A percentile compares a stretch with the other conserved stretches of the same genome.
Conservation (phyloP, 2,797 vertebrate genomes). For the Tapera naevia region DNA sequence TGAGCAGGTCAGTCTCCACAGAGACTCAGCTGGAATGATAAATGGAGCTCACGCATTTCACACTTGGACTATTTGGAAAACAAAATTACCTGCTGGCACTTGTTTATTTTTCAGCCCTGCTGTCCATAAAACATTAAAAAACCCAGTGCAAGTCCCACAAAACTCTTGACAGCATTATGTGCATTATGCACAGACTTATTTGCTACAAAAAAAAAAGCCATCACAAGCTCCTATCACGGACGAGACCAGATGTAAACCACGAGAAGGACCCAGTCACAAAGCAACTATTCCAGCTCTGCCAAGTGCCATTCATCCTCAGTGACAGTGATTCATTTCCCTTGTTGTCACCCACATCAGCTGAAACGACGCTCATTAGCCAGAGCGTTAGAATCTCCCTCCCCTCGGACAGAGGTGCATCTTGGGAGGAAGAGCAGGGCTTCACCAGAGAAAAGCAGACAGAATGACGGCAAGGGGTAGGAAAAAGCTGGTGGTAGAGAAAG, state of each 20-base stretch:
- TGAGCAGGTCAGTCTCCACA: background rate
- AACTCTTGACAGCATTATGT: background rate
- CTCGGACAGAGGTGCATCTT: background rate
- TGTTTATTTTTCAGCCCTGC: background rate
- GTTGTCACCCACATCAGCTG: background rate
- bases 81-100: background rate
- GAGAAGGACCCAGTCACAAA: background rate
- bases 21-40: conserved; percentile 21
- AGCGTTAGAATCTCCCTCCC: background rate
- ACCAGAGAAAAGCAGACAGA: background rate
- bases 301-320: background rate
- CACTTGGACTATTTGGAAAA: background rate
- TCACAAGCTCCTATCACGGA: fast-evolving
- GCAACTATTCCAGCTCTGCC: background rate
- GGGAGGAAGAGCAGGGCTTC: background rate
- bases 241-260: background rate
- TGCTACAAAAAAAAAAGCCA: background rate
- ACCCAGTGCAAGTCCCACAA: background rate
- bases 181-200: background rate
- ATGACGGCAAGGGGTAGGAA: background rate
- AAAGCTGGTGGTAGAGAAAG: background rate
- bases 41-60: conserved; percentile 10
- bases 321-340: background rate
- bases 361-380: background rate
- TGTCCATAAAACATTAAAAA: background rate